These are phyloP conservation scores for Eulemur rubriventer DNA, from an alignment of 2,797 vertebrate species.

Conservation along the genomic window DNA sequence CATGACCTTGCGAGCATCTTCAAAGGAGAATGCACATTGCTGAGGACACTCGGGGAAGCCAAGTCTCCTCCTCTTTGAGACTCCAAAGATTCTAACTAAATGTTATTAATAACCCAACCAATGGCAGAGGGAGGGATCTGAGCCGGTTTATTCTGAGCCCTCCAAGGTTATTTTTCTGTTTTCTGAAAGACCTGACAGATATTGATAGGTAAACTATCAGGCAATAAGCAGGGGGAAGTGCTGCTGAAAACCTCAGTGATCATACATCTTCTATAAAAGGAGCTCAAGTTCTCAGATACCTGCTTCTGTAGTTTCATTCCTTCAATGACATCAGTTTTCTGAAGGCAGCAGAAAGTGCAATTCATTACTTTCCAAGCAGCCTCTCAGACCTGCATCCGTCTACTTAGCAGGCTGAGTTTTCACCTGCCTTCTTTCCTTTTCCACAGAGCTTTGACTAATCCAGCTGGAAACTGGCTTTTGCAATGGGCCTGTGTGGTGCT, in stretches of 20 bases:
- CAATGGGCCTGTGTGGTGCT: background rate
- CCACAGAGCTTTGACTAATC: slow-evolving; percentile 41
- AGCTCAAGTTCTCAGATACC: slow-evolving; percentile 52
- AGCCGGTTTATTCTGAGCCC: slow-evolving; percentile 45
- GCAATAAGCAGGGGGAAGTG: slow-evolving; percentile 65
- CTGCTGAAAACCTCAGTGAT: slow-evolving; percentile 57
- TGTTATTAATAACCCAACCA: slow-evolving; percentile 72
- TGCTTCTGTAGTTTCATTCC: slow-evolving; percentile 21
- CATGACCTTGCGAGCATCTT: slow-evolving; percentile 68
- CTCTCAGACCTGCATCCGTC: slow-evolving; percentile 52
- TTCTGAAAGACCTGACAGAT: slow-evolving; percentile 76
- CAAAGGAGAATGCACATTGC: background rate
- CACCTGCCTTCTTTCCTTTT: background rate
- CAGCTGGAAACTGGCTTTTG: background rate
- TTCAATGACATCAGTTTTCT: slow-evolving; percentile 60
- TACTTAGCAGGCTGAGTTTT: slow-evolving; percentile 33
- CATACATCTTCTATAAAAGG: slow-evolving; percentile 71
- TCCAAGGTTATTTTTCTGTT: slow-evolving; percentile 52
- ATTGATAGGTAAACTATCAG: slow-evolving; percentile 74
- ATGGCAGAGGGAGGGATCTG: background rate
- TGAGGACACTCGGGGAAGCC: slow-evolving; percentile 65
- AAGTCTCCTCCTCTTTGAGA: slow-evolving; percentile 53
- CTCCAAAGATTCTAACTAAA: slow-evolving; percentile 58
- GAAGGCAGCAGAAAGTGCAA: slow-evolving; percentile 60
- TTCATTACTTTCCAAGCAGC: slow-evolving; percentile 68